Conservation (phyloP, 2,113 vertebrate species). For the Gymnogyps californianus region DNA sequence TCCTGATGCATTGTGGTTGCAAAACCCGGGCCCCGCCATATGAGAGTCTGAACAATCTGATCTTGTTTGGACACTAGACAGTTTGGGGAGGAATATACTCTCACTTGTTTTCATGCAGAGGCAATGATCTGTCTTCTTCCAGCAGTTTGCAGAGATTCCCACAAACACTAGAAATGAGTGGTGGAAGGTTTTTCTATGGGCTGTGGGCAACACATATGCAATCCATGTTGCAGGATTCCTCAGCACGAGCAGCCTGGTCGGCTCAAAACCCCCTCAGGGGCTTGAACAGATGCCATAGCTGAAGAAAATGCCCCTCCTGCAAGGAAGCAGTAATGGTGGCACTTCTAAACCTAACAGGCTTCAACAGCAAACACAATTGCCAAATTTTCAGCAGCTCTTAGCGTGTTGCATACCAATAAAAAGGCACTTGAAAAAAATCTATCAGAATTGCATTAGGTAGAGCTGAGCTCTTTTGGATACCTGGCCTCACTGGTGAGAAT, state of each 20-base stretch:
- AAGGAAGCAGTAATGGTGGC: background rate
- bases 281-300: background rate
- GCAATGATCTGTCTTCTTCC: background rate
- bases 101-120: background rate
- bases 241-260: background rate
- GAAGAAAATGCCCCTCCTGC: background rate
- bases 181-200: background rate
- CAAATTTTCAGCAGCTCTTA: background rate
- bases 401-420: background rate
- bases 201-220: background rate
- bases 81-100: background rate
- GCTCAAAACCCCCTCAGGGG: background rate
- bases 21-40: background rate
- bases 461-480: background rate
- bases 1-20: conserved; percentile 26
- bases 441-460: background rate
- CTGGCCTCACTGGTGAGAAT: background rate
- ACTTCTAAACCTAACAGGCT: background rate
- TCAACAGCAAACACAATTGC: background rate
- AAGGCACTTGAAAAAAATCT: background rate
- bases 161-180: background rate
- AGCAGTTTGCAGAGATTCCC: background rate
- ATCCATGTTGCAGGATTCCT: background rate
- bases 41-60: background rate
- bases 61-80: background rate